These are phyloP conservation scores for Cassiopea andromeda DNA, from an alignment of 30 jellyfish, hydroid and myxozoan genomes.

Conservation along the genomic window DNA sequence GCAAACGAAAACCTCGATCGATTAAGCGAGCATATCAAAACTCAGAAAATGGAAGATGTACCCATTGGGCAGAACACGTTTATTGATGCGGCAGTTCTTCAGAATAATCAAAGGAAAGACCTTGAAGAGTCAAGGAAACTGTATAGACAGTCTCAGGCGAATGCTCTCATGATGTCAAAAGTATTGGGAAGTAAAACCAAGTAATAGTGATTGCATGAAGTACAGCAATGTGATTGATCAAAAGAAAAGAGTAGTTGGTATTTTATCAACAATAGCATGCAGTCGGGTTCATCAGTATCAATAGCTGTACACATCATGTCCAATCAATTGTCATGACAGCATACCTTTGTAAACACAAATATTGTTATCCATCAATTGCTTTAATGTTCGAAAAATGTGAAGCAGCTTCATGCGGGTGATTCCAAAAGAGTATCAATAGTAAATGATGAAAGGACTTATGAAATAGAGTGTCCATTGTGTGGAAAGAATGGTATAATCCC, in stretches of 20 bases:
- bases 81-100: conserved; percentile 35
- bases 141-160: conserved; percentile 49
- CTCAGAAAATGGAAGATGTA: conserved; percentile 51
- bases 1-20: conserved; percentile 43
- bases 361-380: no score
- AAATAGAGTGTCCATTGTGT: no score
- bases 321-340: no score
- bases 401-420: no score
- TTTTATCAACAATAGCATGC: neutral
- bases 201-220: neutral
- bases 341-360: no score
- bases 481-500: no score
- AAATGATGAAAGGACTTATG: no score
- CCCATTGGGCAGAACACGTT: conserved; percentile 62
- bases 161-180: conserved; percentile 48
- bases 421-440: no score
- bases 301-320: no score
- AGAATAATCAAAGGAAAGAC: conserved; percentile 57
- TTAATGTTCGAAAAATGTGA: no score
- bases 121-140: conserved; percentile 39
- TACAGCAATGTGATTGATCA: no score
- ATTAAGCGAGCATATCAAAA: conserved; percentile 34
- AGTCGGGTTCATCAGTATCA: no score
- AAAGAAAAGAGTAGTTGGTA: neutral
- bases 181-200: conserved; percentile 8